These are phyloP conservation scores for Drosophila sp. DNA, from an alignment of 1,140 invertebrate species.

Conservation along the genomic window DNA sequence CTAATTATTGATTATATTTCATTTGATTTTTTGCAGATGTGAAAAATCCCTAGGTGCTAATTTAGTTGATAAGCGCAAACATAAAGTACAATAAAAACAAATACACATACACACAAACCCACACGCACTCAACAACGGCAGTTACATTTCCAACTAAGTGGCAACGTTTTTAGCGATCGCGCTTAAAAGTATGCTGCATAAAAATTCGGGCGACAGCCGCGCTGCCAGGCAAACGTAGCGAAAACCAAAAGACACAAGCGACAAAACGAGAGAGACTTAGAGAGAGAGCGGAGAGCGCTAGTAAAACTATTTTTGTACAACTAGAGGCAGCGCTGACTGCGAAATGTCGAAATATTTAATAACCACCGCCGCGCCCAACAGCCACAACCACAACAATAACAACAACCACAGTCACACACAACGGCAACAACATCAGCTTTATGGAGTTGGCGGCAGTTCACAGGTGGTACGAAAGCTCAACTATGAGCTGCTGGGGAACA, in stretches of 20 bases:
- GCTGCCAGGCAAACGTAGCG: conserved; percentile 49
- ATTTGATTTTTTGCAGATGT: conserved; percentile 75
- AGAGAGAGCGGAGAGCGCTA: conserved; percentile 27
- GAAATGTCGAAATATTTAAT: conserved; percentile 83
- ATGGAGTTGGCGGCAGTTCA: conserved; percentile 44
- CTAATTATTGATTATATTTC: conserved; percentile 38
- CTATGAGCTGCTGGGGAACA: conserved; percentile 52
- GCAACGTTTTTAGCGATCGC: conserved; percentile 46
- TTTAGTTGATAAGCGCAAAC: conserved; percentile 82
- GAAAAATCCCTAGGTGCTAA: conserved; percentile 84
- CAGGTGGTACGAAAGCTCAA: conserved; percentile 67
- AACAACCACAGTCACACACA: conserved; percentile 39
- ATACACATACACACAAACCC: conserved; percentile 9
- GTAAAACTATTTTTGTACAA: conserved; percentile 45
- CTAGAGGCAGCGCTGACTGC: conserved; percentile 49
- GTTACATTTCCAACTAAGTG: conserved; percentile 53
- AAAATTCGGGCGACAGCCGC: conserved; percentile 26
- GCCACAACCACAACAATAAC: conserved; percentile 36
- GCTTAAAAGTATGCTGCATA: conserved; percentile 73
- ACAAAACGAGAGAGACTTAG: conserved; percentile 21
- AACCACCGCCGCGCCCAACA: conserved; percentile 58
- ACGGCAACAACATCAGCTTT: conserved; percentile 53
- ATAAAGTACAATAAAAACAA: conserved; percentile 73
- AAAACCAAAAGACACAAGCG: conserved; percentile 34
- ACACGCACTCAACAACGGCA: too few species aligned